Conservation (phyloP, 64 coral and sea anemone genomes). For the Trachythela sp. region DNA sequence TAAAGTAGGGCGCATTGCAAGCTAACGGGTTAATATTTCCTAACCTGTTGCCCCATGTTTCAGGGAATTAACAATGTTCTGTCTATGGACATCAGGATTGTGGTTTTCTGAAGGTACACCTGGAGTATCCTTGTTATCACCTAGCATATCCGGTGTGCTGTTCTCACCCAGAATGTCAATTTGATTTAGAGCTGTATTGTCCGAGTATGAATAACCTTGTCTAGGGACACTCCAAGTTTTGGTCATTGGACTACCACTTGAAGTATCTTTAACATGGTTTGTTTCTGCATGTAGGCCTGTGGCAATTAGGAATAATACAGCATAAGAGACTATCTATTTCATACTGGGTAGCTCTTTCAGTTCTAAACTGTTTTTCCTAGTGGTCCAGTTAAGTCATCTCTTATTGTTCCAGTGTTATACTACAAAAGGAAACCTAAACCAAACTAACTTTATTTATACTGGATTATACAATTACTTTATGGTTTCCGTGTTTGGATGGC, state of each 20-base stretch:
- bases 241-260: not conserved
- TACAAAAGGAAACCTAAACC: no score
- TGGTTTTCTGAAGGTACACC: not conserved
- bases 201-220: slow-evolving; percentile 58
- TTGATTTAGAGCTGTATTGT: not conserved
- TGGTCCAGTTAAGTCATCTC: no score
- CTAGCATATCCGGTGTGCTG: not conserved
- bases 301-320: not conserved
- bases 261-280: not conserved
- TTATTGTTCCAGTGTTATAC: no score
- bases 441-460: no score
- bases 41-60: not conserved
- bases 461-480: no score
- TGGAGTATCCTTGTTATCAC: not conserved
- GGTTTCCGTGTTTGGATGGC: no score
- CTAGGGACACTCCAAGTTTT: slow-evolving; percentile 64
- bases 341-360: no score
- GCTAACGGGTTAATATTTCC: not conserved
- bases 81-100: not conserved
- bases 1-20: no score
- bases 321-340: no score
- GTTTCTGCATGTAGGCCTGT: not conserved
- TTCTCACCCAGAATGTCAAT: not conserved
- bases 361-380: no score
- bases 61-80: not conserved